Evolutionary conservation across 2,113 vertebrate genomes (phyloP).

Genomic region (Tragelaphus scriptus): DNA sequence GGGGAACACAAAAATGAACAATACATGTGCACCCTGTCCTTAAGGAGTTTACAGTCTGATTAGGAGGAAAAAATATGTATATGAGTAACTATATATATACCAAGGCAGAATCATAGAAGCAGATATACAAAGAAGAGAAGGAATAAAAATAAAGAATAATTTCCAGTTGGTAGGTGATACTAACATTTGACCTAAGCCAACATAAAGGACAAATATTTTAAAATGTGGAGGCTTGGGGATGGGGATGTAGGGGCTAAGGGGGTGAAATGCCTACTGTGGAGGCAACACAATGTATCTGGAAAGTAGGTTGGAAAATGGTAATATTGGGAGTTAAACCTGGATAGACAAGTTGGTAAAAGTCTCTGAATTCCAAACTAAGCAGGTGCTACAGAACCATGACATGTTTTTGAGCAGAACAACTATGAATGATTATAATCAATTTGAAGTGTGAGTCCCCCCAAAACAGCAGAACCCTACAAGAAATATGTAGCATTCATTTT

Average conservation of each 20-base stretch:
- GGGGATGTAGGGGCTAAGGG: neutral
- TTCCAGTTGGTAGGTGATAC: neutral
- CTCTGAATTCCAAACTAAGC: neutral
- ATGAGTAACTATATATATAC: neutral
- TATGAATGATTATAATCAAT: neutral
- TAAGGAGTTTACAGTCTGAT: neutral
- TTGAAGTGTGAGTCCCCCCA: neutral
- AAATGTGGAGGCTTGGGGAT: neutral
- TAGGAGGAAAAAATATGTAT: neutral
- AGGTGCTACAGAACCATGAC: neutral
- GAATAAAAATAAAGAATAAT: neutral
- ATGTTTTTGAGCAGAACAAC: neutral
- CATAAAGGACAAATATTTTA: neutral
- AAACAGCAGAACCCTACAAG: neutral
- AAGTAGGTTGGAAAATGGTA: neutral
- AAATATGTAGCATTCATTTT: neutral
- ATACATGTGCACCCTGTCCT: neutral
- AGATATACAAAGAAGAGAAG: neutral
- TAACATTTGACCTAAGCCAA: neutral
- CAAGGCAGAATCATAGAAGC: neutral
- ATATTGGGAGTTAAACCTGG: neutral
- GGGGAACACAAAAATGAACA: neutral
- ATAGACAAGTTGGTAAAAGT: neutral
- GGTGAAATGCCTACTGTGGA: neutral
- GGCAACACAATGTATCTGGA: neutral